Base-by-base conservation (phyloP, 2,797 vertebrate genomes). In the Brotula barbata region DNA sequence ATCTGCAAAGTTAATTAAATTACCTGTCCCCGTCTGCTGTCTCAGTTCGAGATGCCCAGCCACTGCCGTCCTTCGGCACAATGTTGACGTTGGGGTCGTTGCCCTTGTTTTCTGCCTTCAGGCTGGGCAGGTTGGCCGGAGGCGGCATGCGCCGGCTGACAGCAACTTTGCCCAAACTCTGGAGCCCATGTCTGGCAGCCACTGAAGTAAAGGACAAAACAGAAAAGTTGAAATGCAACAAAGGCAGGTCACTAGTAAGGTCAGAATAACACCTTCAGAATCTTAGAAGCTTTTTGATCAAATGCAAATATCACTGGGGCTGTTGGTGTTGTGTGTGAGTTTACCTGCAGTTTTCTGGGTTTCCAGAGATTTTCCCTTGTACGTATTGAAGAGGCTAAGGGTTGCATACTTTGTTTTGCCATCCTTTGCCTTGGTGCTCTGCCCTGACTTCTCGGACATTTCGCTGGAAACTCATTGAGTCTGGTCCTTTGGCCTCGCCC, bases 351-450 rank as follows among this genome's bases (percentile, higher is more conserved):
- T 96, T 92, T 99, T 99, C 83, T 99, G 97, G 76, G 96, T 99
- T 92, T 99, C 97, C 92, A 99, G 86, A 85, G 96, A 97, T 86
- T 99, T 99, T 78, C 97, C 97, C 85, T 99, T 99, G 84, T 99
- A 99, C 43, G 97, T 99, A 85, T 99, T 99, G 94, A 98, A 99
- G 72, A 99, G 95, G 94, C 96, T 99, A 95, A 99, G 96, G 73
- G 97, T 98, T 65, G 97, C 96, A 93, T 99, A 99, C 91, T 99
- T 99, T 72, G 95, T 94, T 92, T 99, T 99, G 91, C 96, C 97
- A 95, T 99, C 97, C 94, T 99, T 99, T 95, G 96, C 95, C 96
- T 99, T 99, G 92, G 95, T 96, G 92, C 92, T 99, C 94, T 99
- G 97, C 92, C 96, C 95, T 96, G 97, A 94, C 95, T 98, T 98